Evolutionary conservation across 2,888 invertebrate genomes (phyloP), one percentile per base, ranked within the genome.

Genomic region (Machimus rusticus): DNA sequence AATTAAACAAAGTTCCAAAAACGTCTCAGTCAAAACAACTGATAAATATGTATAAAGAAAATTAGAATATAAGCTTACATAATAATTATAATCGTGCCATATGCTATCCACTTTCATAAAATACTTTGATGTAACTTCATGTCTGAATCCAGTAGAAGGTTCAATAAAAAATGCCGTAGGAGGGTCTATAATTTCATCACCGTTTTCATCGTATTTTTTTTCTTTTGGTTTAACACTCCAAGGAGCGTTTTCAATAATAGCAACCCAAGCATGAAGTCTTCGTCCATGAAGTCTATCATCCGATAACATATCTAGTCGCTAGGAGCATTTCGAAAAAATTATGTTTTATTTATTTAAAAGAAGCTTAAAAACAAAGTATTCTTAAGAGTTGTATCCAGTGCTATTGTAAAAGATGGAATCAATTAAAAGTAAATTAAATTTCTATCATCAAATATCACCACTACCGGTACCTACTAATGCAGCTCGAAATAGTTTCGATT

Each of bases 41-140:
- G 34, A 57, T 23, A 19, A 23, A 57, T 23, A n/a, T n/a, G n/a
- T n/a, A 31, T 31, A 31, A 31, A 31, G 31, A 31, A 34, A 34
- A 77, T 37, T 77, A 16, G 28, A 23, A 31, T 6, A 31, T 31
- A 5, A 34, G 31, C 74, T 93, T 89, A 95, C 95, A 94, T 96
- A 97, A 92, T 97, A 98, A 92, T 99, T 98, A 84, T 94, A 93
- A 90, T 98, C 93, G 90, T 98, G 98, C 95, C 98, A 99, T 84
- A 98, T 92, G 89, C 96, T 96, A 90, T 98, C 98, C 5, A 98
- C 94, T 0, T 96, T 95, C 43, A 96, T 94, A 90, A 97, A 98
- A 88, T 95, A 93, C 2, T 93, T 92, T 31, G 94, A 93, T 66
- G 93, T 91, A 0, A 95, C 91, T 0, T 95, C 93, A 89, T 95